Evolutionary conservation across 2,888 invertebrate species (phyloP).

Genomic region (Mylabris sibirica): DNA sequence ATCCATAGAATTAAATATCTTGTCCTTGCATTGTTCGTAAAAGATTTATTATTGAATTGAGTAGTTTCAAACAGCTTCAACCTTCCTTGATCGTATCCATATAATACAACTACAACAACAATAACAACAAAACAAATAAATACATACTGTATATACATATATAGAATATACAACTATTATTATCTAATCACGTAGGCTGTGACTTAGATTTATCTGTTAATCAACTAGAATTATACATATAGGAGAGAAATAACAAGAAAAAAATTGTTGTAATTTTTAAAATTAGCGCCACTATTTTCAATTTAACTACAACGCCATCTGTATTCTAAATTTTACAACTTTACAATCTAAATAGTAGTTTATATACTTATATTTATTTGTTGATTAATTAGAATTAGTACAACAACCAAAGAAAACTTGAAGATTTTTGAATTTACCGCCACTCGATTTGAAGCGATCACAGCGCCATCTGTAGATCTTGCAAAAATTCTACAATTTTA

Average conservation of each 20-base stretch:
- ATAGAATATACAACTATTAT: neutral
- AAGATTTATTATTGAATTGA: constrained; percentile 39
- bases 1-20: neutral
- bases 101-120: constrained; percentile 3
- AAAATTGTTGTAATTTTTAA: neutral
- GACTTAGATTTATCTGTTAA: neutral
- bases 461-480: too few species aligned
- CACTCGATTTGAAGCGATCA: too few species aligned
- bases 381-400: too few species aligned
- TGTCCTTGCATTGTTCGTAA: constrained; percentile 45
- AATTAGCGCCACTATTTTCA: neutral
- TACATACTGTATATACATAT: constrained; percentile 4
- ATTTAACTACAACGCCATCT: too few species aligned
- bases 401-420: too few species aligned
- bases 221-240: neutral
- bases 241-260: too few species aligned
- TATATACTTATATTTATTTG: too few species aligned
- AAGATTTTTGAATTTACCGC: too few species aligned
- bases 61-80: constrained; percentile 31
- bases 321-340: too few species aligned
- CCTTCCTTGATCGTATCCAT: constrained; percentile 20
- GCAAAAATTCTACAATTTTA: too few species aligned
- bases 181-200: neutral
- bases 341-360: too few species aligned
- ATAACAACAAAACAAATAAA: neutral